These are phyloP conservation scores for Eleutherodactylus coqui DNA, from an alignment of 2,797 vertebrate genomes.

Conservation along the genomic window DNA sequence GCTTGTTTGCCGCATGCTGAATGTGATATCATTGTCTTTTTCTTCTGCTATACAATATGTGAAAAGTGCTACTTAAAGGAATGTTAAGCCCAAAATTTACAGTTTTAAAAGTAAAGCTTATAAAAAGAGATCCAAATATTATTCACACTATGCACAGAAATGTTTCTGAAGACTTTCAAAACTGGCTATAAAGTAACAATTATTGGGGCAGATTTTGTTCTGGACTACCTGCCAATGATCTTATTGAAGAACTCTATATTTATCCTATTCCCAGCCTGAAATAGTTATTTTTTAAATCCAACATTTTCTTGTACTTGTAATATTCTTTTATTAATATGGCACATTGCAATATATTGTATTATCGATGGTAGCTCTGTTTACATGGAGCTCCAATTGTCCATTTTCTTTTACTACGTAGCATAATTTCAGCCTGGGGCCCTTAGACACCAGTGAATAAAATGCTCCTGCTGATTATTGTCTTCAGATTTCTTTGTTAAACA, in stretches of 20 bases:
- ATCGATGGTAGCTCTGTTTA: no score
- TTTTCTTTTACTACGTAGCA: no score
- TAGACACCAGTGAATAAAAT: no score
- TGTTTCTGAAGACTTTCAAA: background rate
- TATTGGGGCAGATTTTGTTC: background rate
- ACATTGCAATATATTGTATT: no score
- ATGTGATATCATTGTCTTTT: background rate
- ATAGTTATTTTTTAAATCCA: no score
- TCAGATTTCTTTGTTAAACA: no score
- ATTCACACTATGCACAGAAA: background rate
- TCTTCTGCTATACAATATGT: background rate
- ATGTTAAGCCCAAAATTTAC: background rate
- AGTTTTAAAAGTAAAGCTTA: background rate
- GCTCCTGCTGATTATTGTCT: no score
- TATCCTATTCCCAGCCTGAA: no score
- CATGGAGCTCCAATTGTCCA: no score
- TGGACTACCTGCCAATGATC: background rate
- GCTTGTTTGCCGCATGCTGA: slow-evolving; percentile 13
- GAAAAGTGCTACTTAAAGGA: slow-evolving; percentile 11
- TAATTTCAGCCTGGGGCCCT: no score
- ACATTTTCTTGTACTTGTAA: no score
- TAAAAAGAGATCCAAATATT: background rate
- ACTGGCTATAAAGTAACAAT: background rate
- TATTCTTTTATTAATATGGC: no score
- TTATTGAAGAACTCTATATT: background rate